These are phyloP conservation scores for Psilopsiagon aymara DNA, from an alignment of 2,113 vertebrate genomes.

Conservation along the genomic window DNA sequence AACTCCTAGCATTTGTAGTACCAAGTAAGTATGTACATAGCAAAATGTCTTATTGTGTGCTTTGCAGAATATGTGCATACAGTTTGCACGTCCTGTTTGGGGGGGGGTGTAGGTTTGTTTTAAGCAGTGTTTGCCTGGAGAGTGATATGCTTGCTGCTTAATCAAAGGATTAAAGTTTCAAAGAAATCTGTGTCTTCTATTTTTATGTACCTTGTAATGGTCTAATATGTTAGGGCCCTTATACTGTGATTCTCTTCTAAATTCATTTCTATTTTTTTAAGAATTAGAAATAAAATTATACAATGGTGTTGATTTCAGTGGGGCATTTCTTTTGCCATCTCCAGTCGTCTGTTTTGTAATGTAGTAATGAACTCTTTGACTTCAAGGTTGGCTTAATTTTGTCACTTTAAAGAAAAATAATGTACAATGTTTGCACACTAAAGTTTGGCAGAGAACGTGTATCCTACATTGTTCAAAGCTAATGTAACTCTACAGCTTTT, in stretches of 20 bases:
- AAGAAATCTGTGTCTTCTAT: slow-evolving; percentile 84
- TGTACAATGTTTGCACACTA: slow-evolving; percentile 75
- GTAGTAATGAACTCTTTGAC: slow-evolving; percentile 51
- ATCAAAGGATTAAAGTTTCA: slow-evolving; percentile 86
- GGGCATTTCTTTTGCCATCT: slow-evolving; percentile 67
- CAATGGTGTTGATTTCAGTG: slow-evolving; percentile 71
- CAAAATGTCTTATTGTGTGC: slow-evolving; percentile 82
- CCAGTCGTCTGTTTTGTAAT: slow-evolving; percentile 61
- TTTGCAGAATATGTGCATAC: slow-evolving; percentile 84
- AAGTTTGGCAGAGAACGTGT: slow-evolving; percentile 66
- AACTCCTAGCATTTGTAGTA: slow-evolving; percentile 73
- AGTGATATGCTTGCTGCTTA: slow-evolving; percentile 87
- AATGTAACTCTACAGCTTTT: slow-evolving; percentile 74
- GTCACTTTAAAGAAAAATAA: slow-evolving; percentile 68
- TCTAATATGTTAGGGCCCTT: slow-evolving; percentile 78
- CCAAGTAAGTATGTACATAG: slow-evolving; percentile 77
- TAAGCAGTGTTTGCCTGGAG: slow-evolving; percentile 84
- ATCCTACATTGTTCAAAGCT: slow-evolving; percentile 71
- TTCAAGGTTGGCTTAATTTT: slow-evolving; percentile 70
- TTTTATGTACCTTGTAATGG: slow-evolving; percentile 80
- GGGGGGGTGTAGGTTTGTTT: slow-evolving; percentile 69
- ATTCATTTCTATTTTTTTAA: slow-evolving; percentile 77
- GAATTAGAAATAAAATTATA: slow-evolving; percentile 79
- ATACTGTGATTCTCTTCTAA: slow-evolving; percentile 81
- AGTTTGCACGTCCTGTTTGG: slow-evolving; percentile 79